phyloP scores from a whole-genome alignment of 2,113 vertebrate species.

The Cathartes aura region DNA sequence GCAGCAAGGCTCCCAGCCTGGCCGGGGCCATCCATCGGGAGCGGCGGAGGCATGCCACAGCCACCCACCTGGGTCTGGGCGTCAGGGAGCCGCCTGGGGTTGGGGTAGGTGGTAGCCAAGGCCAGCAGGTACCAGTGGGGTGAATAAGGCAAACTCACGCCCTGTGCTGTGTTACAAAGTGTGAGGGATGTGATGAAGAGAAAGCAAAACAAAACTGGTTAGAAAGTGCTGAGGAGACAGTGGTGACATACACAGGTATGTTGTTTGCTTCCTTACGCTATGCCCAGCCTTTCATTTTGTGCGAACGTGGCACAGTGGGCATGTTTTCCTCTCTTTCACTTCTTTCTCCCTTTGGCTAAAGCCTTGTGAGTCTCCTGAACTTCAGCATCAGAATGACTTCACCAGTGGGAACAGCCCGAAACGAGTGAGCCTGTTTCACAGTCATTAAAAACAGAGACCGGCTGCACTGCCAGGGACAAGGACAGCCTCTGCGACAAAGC shows the following conservation, averaged over 20 bases:
- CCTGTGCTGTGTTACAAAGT: background rate
- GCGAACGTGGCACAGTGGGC: background rate
- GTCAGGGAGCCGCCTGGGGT: background rate
- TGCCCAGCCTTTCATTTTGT: fast-evolving
- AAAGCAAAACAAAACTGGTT: background rate
- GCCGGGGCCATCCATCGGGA: background rate
- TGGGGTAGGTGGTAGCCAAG: background rate
- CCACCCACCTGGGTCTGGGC: background rate
- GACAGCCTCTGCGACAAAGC: background rate
- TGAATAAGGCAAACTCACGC: background rate
- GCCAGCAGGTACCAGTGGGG: background rate
- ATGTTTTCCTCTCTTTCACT: background rate
- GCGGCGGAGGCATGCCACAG: fast-evolving
- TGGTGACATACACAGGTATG: too few species aligned
- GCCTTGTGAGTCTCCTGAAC: background rate
- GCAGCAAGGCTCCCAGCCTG: background rate
- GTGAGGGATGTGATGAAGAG: background rate
- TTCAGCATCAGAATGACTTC: background rate
- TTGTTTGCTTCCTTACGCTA: background rate
- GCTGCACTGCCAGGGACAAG: fast-evolving
- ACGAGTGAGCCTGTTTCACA: fast-evolving
- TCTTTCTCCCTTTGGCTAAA: background rate
- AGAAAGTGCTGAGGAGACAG: background rate
- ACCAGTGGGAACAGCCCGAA: background rate
- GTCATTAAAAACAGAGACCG: background rate